These are phyloP conservation scores for Staurois parvus DNA, from an alignment of 2,797 vertebrate genomes.

Conservation along the genomic window DNA sequence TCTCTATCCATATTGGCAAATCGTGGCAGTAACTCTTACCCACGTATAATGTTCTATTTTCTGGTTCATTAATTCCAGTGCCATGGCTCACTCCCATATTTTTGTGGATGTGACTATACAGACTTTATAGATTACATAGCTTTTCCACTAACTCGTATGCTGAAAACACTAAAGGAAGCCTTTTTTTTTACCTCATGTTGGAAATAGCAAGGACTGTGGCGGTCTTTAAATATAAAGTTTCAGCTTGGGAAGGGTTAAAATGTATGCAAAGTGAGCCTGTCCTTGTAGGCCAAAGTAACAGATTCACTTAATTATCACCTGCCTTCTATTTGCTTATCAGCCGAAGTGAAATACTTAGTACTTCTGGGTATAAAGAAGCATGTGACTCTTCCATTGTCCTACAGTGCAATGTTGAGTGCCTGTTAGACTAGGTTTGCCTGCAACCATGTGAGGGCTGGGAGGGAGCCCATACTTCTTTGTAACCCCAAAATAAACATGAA, in stretches of 20 bases:
- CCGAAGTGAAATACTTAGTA: too few species aligned
- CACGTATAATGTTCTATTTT: background rate
- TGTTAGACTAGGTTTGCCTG: background rate
- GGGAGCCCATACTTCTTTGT: too few species aligned
- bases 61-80: background rate
- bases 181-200: background rate
- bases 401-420: background rate
- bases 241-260: too few species aligned
- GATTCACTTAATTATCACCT: background rate
- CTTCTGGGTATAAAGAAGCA: background rate
- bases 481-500: background rate
- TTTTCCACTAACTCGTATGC: background rate
- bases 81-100: background rate
- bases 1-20: background rate
- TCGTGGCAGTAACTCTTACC: background rate
- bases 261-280: background rate
- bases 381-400: background rate
- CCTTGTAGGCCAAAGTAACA: background rate
- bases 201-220: background rate
- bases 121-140: background rate
- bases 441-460: background rate
- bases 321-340: too few species aligned
- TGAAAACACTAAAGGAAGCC: background rate
- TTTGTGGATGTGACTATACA: background rate
- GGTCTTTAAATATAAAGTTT: too few species aligned